These are phyloP conservation scores for Atrichornis clamosus DNA, from an alignment of 2,113 vertebrate genomes.

Conservation along the genomic window DNA sequence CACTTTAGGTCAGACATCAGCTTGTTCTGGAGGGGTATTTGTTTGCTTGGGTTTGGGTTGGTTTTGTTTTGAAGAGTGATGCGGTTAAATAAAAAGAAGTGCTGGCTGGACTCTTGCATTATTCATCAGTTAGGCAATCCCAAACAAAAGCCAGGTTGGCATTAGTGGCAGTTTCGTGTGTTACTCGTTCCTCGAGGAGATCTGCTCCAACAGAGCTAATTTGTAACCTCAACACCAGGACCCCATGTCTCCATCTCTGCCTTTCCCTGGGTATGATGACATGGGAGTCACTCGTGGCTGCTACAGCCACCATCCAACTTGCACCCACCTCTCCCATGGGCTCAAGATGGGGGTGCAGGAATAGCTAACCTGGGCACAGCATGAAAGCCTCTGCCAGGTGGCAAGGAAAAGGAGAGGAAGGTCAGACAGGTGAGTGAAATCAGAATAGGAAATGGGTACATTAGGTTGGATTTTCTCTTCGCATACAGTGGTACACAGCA, in stretches of 20 bases:
- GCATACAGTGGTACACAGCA: background rate
- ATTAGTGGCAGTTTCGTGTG: background rate
- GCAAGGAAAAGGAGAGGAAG: background rate
- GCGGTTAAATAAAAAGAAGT: background rate
- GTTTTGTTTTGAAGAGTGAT: conserved; percentile 11
- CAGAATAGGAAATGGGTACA: background rate
- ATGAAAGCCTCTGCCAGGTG: background rate
- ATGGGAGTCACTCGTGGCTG: accelerated
- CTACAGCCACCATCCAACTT: background rate
- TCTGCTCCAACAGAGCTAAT: background rate
- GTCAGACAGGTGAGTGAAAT: background rate
- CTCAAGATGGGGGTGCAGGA: background rate
- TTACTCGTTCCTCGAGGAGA: conserved; percentile 1
- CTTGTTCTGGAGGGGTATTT: background rate
- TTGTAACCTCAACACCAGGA: background rate
- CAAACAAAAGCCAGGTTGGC: conserved; percentile 34
- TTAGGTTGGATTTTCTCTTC: background rate
- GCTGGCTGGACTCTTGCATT: conserved; percentile 11
- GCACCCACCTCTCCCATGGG: background rate
- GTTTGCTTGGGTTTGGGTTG: background rate
- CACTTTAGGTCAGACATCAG: background rate
- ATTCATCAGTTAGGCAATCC: conserved; percentile 47
- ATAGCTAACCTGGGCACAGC: accelerated
- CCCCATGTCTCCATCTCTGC: background rate
- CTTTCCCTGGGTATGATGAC: background rate